Conservation (phyloP, 2,888 invertebrate genomes). For the Trichacis sp. region DNA sequence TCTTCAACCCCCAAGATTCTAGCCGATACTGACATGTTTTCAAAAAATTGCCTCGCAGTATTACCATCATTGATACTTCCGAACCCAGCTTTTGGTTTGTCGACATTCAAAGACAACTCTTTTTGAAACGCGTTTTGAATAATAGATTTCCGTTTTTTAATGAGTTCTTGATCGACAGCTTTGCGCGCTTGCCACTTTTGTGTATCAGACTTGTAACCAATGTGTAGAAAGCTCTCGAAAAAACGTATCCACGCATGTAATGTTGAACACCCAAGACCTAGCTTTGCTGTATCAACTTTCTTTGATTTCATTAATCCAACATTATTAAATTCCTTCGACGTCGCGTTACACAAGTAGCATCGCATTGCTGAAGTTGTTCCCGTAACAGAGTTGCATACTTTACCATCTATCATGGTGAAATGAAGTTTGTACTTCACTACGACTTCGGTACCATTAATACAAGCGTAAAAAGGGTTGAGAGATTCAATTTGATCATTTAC, state of each 20-base stretch:
- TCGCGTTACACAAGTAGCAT: neutral
- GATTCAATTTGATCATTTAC: conserved; percentile 31
- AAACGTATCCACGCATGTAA: conserved; percentile 15
- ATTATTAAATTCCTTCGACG: conserved; percentile 8
- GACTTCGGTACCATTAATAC: conserved; percentile 13
- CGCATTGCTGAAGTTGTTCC: neutral
- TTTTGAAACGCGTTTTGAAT: conserved; percentile 16
- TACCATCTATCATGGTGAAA: conserved; percentile 41
- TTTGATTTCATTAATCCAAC: neutral
- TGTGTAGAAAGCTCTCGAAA: conserved; percentile 23
- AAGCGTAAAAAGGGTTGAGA: conserved; percentile 23
- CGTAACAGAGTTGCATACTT: conserved; percentile 11
- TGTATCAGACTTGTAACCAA: conserved; percentile 18
- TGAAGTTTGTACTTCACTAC: conserved; percentile 7
- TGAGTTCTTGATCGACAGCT: conserved; percentile 6
- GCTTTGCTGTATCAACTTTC: neutral
- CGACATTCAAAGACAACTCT: conserved; percentile 15
- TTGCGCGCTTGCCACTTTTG: conserved; percentile 25
- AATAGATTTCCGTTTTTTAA: conserved; percentile 8
- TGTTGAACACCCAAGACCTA: too few relatives aligned
- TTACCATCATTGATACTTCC: conserved; percentile 26
- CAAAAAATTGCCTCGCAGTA: conserved; percentile 26
- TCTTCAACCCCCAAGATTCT: conserved; percentile 11
- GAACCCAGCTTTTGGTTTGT: conserved; percentile 21
- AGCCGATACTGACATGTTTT: conserved; percentile 12